These are phyloP conservation scores for Drosophila tani DNA, from an alignment of 1,140 invertebrate genomes.

Conservation along the genomic window DNA sequence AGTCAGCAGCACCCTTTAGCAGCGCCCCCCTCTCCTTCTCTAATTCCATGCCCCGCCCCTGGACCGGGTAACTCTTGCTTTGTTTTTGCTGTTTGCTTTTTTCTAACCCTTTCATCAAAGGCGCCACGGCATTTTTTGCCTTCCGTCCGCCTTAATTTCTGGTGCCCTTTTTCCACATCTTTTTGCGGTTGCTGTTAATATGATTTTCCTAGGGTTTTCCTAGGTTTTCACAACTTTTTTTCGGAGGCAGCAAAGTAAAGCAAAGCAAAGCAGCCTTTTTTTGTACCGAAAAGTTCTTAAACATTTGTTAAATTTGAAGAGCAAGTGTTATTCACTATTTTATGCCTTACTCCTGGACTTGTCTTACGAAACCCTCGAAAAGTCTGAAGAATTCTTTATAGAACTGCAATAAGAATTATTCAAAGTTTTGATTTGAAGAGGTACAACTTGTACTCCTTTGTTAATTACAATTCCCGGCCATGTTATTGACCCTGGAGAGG, in stretches of 20 bases:
- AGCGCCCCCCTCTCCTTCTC: background rate
- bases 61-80: constrained; percentile 3
- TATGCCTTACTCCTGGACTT: background rate
- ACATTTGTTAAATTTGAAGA: constrained; percentile 1
- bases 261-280: background rate
- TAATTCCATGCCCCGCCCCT: background rate
- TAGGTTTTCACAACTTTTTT: constrained; percentile 11
- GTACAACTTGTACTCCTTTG: constrained; percentile 15
- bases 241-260: background rate
- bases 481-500: constrained; percentile 36
- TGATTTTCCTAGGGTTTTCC: constrained; percentile 63
- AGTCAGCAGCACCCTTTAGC: constrained; percentile 17
- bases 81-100: constrained; percentile 51
- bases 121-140: constrained; percentile 42
- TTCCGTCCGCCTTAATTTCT: constrained; percentile 9
- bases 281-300: constrained; percentile 4
- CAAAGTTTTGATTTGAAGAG: constrained; percentile 11
- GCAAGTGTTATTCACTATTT: constrained; percentile 3
- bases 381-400: constrained; percentile 5
- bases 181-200: constrained; percentile 73
- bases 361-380: background rate
- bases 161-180: constrained; percentile 5
- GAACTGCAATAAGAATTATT: background rate
- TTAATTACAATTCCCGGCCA: constrained; percentile 25
- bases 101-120: constrained; percentile 73